Conservation (phyloP, 2,888 invertebrate species). For the Cetonia aurata region DNA sequence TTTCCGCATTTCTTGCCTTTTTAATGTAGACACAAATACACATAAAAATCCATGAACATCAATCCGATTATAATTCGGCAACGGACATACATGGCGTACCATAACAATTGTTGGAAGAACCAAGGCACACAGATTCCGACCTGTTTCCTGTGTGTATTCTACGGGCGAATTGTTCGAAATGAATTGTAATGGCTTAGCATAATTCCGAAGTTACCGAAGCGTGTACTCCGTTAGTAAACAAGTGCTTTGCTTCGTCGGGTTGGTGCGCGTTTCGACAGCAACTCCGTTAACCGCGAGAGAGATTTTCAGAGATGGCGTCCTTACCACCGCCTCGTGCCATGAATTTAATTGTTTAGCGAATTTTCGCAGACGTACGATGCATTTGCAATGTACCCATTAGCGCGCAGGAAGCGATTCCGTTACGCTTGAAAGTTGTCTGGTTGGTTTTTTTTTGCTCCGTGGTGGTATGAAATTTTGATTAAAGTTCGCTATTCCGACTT, state of each 20-base stretch:
- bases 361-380: background rate
- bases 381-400: too few species aligned
- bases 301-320: background rate
- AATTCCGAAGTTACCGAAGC: slow-evolving; percentile 49
- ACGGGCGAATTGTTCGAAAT: slow-evolving; percentile 49
- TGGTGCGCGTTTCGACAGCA: background rate
- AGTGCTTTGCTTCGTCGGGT: background rate
- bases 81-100: background rate
- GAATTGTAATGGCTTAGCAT: slow-evolving; percentile 49
- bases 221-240: slow-evolving; percentile 35
- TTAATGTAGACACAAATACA: too few species aligned
- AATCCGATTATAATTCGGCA: too few species aligned
- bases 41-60: too few species aligned
- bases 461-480: too few species aligned
- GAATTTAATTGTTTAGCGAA: slow-evolving; percentile 19
- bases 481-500: too few species aligned
- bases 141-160: slow-evolving; percentile 49
- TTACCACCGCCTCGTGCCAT: background rate
- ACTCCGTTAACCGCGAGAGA: background rate
- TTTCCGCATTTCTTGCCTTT: too few species aligned
- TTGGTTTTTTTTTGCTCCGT: too few species aligned
- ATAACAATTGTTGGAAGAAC: slow-evolving; percentile 9
- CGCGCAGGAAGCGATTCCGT: too few species aligned
- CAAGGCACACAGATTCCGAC: slow-evolving; percentile 44
- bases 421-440: too few species aligned